Conservation (phyloP, 1,140 invertebrate species). For the Ephestia elutella region DNA sequence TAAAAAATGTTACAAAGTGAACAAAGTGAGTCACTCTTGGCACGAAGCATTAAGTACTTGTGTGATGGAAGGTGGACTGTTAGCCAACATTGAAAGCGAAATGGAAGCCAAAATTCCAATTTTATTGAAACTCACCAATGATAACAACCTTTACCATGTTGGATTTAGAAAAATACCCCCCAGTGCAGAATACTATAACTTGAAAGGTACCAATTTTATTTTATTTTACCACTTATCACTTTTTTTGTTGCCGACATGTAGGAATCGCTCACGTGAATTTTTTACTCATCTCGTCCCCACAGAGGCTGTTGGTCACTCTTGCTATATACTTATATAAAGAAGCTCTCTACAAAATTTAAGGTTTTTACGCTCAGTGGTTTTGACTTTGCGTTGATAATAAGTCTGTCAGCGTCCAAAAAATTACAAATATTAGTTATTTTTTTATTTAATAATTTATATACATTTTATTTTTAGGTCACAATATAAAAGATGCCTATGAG, state of each 20-base stretch:
- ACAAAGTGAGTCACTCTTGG: conserved; percentile 18
- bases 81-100: conserved; percentile 13
- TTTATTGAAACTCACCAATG: not conserved
- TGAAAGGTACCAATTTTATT: conserved; percentile 24
- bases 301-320: no score
- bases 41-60: conserved; percentile 23
- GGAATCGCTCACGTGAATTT: no score
- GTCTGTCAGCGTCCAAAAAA: no score
- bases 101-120: conserved; percentile 11
- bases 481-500: not conserved
- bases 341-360: no score
- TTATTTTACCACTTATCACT: no score
- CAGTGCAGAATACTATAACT: conserved; percentile 14
- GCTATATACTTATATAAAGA: no score
- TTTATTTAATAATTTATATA: not conserved
- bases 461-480: not conserved
- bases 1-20: conserved; percentile 31
- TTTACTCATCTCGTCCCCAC: no score
- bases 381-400: no score
- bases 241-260: no score
- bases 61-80: conserved; percentile 25
- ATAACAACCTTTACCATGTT: conserved; percentile 8
- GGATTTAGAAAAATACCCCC: conserved; percentile 13
- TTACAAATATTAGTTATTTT: no score
- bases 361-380: no score